These are phyloP conservation scores for Chelonus formosanus DNA, from an alignment of 2,888 invertebrate genomes.

Conservation along the genomic window DNA sequence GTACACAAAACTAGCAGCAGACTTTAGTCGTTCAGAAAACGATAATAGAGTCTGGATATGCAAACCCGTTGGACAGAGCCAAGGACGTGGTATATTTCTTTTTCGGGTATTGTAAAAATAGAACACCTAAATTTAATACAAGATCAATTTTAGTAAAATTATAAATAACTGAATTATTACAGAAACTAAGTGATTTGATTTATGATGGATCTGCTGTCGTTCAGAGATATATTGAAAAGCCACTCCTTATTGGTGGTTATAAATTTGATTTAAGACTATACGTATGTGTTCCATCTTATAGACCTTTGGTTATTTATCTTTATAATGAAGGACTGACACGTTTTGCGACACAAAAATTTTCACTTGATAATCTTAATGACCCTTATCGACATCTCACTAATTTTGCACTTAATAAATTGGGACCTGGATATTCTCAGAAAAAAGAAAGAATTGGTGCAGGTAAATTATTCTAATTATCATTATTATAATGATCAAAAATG, in stretches of 20 bases:
- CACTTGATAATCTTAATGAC: constrained; percentile 82
- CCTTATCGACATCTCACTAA: constrained; percentile 90
- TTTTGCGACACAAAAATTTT: constrained; percentile 86
- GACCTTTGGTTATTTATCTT: constrained; percentile 86
- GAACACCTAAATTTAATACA: not conserved
- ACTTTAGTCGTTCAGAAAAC: constrained; percentile 71
- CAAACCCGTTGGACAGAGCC: constrained; percentile 86
- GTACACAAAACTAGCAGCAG: constrained; percentile 83
- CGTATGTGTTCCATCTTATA: constrained; percentile 87
- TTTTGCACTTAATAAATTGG: constrained; percentile 89
- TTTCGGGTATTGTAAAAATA: constrained; percentile 71
- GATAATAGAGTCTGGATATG: constrained; percentile 79
- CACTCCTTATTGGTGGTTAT: constrained; percentile 84
- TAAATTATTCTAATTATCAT: constrained; percentile 54
- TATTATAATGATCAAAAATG: not conserved
- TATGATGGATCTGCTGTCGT: constrained; percentile 84
- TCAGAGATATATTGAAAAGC: constrained; percentile 81
- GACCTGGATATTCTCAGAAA: constrained; percentile 82
- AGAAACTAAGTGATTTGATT: constrained; percentile 80
- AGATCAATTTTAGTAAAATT: constrained; percentile 1
- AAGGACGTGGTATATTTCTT: constrained; percentile 84
- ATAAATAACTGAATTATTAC: constrained; percentile 53
- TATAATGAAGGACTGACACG: constrained; percentile 87
- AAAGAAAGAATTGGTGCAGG: constrained; percentile 85
- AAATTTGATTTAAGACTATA: constrained; percentile 93